A percentile compares a stretch with the other conserved stretches of the same genome.
These are phyloP conservation scores for Tursiops truncatus DNA, from an alignment of 2,113 vertebrate species.

Conservation along the genomic window DNA sequence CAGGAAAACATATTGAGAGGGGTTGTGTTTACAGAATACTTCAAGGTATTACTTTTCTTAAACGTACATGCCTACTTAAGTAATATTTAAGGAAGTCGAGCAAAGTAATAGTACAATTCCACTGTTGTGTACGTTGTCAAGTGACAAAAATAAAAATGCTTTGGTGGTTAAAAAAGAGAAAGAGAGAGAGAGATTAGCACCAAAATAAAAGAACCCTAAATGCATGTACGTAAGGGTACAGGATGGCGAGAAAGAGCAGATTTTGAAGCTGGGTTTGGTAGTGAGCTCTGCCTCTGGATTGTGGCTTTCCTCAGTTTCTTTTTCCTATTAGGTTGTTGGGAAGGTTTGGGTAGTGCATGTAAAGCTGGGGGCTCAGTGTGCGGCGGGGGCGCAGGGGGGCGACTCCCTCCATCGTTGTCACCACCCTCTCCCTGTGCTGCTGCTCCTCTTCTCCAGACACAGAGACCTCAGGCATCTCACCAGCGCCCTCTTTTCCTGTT, in stretches of 20 bases:
- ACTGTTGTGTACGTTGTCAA: not conserved
- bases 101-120: not conserved
- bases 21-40: slow-evolving; percentile 22
- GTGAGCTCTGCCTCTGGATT: not conserved
- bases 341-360: not conserved
- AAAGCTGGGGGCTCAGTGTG: no score
- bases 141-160: slow-evolving; percentile 55
- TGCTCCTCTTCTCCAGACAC: not conserved
- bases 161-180: not conserved
- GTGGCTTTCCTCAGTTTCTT: not conserved
- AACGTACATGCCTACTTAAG: slow-evolving; percentile 46
- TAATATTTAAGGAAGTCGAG: slow-evolving; percentile 36
- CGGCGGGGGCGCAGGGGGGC: no score
- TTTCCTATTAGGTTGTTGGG: not conserved
- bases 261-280: not conserved
- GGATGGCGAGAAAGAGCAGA: not conserved
- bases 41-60: slow-evolving; percentile 27
- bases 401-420: not conserved
- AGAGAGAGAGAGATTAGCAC: not conserved
- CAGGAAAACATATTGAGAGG: slow-evolving; percentile 39
- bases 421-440: not conserved
- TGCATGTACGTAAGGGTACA: no score
- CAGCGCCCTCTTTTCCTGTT: not conserved
- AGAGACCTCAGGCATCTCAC: not conserved
- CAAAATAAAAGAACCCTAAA: not conserved